Evolutionary conservation across 2,888 invertebrate genomes (phyloP), one percentile per base, ranked within the genome.

Genomic region (Leucophenga maculata): DNA sequence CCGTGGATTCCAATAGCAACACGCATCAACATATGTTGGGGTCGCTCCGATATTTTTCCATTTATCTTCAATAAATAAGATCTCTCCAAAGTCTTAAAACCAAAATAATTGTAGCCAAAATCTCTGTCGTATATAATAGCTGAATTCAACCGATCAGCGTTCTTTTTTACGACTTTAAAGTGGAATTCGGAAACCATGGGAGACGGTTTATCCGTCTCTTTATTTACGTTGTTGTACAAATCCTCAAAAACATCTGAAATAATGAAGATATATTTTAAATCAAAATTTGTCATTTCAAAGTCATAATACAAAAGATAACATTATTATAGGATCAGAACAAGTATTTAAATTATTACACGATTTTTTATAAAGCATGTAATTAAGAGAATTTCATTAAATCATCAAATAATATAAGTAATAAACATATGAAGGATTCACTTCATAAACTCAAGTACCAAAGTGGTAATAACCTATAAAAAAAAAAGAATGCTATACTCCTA

Each of bases 1-100:
- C 94, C 95, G 86, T 99, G 99, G 80, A 99, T 97, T 14, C 98
- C 99, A 72, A 99, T 94, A 3, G 99, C 90, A 0, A 98, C 98
- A 80, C 99, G 90, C 99, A 99, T 99, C 70, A 99, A 89, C 98
- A 99, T 96, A 83, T 99, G 98, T 85, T 99, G 99, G 0, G 99
- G 99, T 32, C 99, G 92, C 88, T 99, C 99, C 0, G 92, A 97
- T 65, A 98, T 94, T 91, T 96, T 96, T 0, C 94, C 94, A 86
- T 96, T 91, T 66, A 98, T 95, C 89, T 95, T 97, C 70, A 99
- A 89, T 75, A 99, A 90, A 88, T 99, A 99, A 0, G 98, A 98
- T 59, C 97, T 91, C 85, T 99, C 99, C 68, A 99, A 89, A 0
- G 99, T 99, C 91, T 98, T 99, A 86, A 99, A 99, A n/a, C 99